Evolutionary conservation across 2,888 invertebrate species (phyloP).

Genomic region (Brachypterus glaber): DNA sequence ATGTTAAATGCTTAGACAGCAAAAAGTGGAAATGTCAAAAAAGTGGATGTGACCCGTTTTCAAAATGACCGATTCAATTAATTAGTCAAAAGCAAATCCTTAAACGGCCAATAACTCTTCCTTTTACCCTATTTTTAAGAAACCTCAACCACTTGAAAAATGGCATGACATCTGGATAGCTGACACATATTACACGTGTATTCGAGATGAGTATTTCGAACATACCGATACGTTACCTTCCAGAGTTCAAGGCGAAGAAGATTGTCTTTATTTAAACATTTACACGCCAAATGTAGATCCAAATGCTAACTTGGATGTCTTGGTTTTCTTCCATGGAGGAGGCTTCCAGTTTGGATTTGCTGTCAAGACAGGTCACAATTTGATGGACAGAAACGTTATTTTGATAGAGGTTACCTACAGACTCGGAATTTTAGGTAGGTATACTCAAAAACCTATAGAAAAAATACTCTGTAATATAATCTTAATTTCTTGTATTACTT

Average conservation of each 20-base stretch:
- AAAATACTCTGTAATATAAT: too few species aligned
- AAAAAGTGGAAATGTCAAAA: too few species aligned
- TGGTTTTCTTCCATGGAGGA: constrained; percentile 59
- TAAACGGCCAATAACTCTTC: too few species aligned
- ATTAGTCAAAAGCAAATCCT: too few species aligned
- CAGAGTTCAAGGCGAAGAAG: constrained; percentile 47
- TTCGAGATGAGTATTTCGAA: neutral
- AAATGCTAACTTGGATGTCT: constrained; percentile 47
- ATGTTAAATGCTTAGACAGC: too few species aligned
- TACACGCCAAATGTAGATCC: constrained; percentile 45
- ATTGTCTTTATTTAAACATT: constrained; percentile 58
- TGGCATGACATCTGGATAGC: constrained; percentile 3
- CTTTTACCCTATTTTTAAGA: neutral
- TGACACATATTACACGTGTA: neutral
- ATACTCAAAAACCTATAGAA: neutral
- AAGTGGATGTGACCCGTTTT: too few species aligned
- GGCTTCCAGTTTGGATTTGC: constrained; percentile 59
- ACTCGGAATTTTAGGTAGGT: constrained; percentile 55
- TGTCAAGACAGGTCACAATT: constrained; percentile 45
- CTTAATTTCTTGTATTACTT: too few species aligned
- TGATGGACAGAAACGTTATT: constrained; percentile 57
- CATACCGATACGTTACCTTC: too few species aligned
- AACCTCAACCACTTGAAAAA: neutral
- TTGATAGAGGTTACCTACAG: constrained; percentile 62
- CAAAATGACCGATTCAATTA: too few species aligned